Base-by-base conservation (phyloP, 2,113 vertebrate genomes). In the Callopanchax toddi region DNA sequence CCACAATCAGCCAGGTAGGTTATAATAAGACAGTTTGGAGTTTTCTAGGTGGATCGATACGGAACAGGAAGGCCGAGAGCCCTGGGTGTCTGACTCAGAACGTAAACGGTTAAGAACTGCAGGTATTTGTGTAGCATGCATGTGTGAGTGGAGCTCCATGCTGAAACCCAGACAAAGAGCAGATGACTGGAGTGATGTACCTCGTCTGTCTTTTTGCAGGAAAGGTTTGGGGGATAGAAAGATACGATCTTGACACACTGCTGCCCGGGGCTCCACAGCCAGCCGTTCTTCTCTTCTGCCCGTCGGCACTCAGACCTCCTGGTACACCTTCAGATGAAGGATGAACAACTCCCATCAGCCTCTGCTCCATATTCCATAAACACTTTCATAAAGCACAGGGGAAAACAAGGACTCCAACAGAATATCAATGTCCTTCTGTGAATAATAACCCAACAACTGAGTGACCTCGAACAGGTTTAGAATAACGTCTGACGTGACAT, bases 191-290 rank as follows among this genome's bases (percentile, higher is more conserved):
- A 39, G 40, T 2, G 13, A 40, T 44, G 36, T 83, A 92, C 91
- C 91, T 88, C 82, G 77, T 85, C 70, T 9, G 81, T 82, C 79
- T 89, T 93, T 76, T 82, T 92, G 51, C 94, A 93, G 84, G 96
- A 96, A 90, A 97, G 96, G 51, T 95, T 97, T 51, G 91, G 86
- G 23, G 96, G 97, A 20, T 87, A 71, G 72, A 95, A 94, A 49
- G 91, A 93, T 17, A 92, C 63, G 52, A 98, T 73, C 58, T 91
- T 87, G 81, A 96, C 87, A 25, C 96, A 98, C 13, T 91, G 80
- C 60, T 94, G 90, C 34, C 46, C 71, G 2, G 94, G 93, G 86
- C 96, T 97, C 95, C 95, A 98, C 21, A 97, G 82, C 96, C 97
- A 97, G 61, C 94, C 93, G 58, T 94, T 93, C n/a, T 90, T 87